These are phyloP conservation scores for Dipodomys spectabilis DNA, from an alignment of 2,113 vertebrate species.

Conservation along the genomic window DNA sequence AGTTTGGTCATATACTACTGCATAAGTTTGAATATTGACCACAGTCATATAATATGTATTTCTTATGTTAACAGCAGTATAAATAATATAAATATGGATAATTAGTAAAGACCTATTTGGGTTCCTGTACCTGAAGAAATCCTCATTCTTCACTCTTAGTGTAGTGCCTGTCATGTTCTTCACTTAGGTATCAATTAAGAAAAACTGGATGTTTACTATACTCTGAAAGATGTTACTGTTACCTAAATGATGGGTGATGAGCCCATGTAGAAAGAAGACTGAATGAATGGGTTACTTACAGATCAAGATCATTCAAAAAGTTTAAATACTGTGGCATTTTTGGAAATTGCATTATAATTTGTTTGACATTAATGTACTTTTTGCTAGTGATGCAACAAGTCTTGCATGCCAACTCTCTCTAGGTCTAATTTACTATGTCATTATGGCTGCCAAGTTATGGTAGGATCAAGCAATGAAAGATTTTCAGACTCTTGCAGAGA, in stretches of 20 bases:
- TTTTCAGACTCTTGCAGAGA: conserved; percentile 45
- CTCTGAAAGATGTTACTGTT: not conserved
- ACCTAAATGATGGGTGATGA: not conserved
- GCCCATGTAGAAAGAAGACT: not conserved
- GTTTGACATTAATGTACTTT: conserved; percentile 27
- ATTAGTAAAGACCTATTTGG: conserved; percentile 31
- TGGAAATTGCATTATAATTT: not conserved
- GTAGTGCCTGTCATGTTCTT: not conserved
- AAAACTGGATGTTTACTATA: not conserved
- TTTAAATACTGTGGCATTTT: too few relatives aligned
- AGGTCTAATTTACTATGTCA: conserved; percentile 26
- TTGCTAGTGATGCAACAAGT: not conserved
- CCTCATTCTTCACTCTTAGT: not conserved
- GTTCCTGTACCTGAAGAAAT: conserved; percentile 9
- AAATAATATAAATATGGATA: not conserved
- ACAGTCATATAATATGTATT: not conserved
- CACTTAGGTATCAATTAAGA: not conserved
- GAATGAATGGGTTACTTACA: not conserved
- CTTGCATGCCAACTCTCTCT: not conserved
- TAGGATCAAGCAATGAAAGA: not conserved
- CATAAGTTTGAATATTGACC: not conserved
- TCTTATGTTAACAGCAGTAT: not conserved
- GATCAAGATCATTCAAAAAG: conserved; percentile 36
- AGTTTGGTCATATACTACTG: not conserved
- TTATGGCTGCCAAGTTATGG: not conserved